Percentiles rank a stretch among this genome's conserved stretches.
Evolutionary conservation across 2,888 invertebrate species (phyloP).

Genomic region (Bruchidius siliquastri): DNA sequence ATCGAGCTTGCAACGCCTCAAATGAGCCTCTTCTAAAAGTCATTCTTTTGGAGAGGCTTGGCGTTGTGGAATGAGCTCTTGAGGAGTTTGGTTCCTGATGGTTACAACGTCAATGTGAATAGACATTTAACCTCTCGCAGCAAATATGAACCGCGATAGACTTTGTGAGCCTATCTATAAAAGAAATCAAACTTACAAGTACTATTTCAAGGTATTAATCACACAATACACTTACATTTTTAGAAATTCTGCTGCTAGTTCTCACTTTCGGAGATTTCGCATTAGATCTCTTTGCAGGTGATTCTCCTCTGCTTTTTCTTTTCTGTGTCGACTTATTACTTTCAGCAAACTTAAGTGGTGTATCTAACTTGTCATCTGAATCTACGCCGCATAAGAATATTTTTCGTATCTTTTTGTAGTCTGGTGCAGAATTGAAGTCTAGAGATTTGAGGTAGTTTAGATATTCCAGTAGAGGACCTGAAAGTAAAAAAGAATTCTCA

Average conservation of each 20-base stretch:
- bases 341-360: conserved; percentile 57
- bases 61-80: too few relatives aligned
- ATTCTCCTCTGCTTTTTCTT: background rate
- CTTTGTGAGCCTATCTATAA: too few relatives aligned
- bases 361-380: conserved; percentile 53
- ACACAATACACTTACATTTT: background rate
- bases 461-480: conserved; percentile 60
- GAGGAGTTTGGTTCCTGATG: too few relatives aligned
- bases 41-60: too few relatives aligned
- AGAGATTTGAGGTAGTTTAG: conserved; percentile 64
- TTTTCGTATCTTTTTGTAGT: conserved; percentile 67
- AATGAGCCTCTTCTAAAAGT: too few relatives aligned
- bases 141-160: too few relatives aligned
- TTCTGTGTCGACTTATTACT: conserved; percentile 7
- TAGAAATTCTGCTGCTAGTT: background rate
- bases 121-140: too few relatives aligned
- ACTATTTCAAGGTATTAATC: too few relatives aligned
- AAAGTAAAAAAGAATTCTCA: too few relatives aligned
- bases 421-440: conserved; percentile 66
- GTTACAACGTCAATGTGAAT: too few relatives aligned
- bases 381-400: conserved; percentile 62
- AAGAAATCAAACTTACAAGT: too few relatives aligned
- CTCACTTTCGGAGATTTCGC: conserved; percentile 7
- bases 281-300: background rate
- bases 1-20: too few relatives aligned